Evolutionary conservation across 2,888 invertebrate genomes (phyloP), one percentile per base, ranked within the genome.

Genomic region (Pegoplata infirma): DNA sequence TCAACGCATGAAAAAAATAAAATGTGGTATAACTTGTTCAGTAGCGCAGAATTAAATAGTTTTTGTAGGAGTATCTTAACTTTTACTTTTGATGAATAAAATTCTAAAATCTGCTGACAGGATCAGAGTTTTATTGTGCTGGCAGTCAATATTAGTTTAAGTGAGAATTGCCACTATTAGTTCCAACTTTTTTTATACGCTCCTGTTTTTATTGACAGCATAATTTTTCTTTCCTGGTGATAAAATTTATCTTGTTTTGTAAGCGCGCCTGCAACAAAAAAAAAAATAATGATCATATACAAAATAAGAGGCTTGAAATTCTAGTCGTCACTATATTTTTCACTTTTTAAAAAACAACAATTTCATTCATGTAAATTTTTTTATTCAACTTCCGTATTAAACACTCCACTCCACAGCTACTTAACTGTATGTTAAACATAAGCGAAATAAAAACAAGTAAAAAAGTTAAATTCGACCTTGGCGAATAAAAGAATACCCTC

Each of bases 301-400:
- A 32, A 32, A 4, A 10, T 32, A 64, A 56, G 36, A 56, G 46
- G 46, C 58, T 61, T 66, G 47, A 44, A 66, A 69, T 66, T 66
- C 55, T 71, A 47, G 47, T 66, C 49, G 36, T 66, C 59, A 74
- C 49, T 21, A 59, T 14, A 61, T 44, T 36, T 71, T 61, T 67
- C 19, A 36, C 61, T 53, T 66, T 71, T 59, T 51, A 25, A 61
- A 61, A 55, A 44, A 6, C 66, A 71, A 56, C 59, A 61, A 66
- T 61, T 64, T 78, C 58, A 69, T 55, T 59, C 40, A 74, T 66
- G 3, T 36, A 46, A 53, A 46, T n/a, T n/a, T n/a, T n/a, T n/a
- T n/a, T n/a, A n/a, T n/a, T 19, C 47, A 63, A 61, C 63, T 68
- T 75, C 68, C 75, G 55, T 49, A 40, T 75, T n/a, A 25, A 40